phyloP scores from a whole-genome alignment of 2,888 invertebrate genomes.

The Megaustenia siamemsis region DNA sequence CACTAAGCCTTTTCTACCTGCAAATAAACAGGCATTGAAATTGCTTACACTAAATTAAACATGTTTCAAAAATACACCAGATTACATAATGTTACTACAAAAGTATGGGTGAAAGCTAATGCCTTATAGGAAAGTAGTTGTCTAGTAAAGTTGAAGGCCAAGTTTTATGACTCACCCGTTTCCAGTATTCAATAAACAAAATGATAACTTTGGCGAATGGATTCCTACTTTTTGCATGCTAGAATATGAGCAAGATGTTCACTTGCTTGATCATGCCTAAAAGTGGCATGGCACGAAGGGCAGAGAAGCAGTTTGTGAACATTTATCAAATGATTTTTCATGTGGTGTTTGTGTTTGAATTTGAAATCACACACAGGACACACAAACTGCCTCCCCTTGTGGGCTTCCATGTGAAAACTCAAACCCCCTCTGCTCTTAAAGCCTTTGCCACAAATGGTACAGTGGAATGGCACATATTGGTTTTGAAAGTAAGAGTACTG shows the following conservation, averaged over 20 bases:
- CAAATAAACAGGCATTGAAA: constrained; percentile 28
- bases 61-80: background rate
- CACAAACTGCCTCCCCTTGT: constrained; percentile 36
- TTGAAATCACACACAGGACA: constrained; percentile 45
- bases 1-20: constrained; percentile 2
- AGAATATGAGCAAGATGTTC: constrained; percentile 22
- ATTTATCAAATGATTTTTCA: constrained; percentile 50
- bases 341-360: constrained; percentile 52
- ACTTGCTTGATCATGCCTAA: background rate
- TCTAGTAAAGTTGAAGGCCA: too few relatives aligned
- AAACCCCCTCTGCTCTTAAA: constrained; percentile 42
- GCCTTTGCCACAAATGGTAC: constrained; percentile 46
- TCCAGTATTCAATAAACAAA: too few relatives aligned
- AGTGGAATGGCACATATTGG: constrained; percentile 19
- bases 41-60: background rate
- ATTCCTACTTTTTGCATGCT: constrained; percentile 24
- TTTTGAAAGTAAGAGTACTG: constrained; percentile 13
- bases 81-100: background rate
- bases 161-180: too few relatives aligned
- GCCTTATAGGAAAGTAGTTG: background rate
- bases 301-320: constrained; percentile 36
- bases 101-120: background rate
- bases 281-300: constrained; percentile 17
- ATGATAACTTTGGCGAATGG: background rate
- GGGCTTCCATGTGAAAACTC: constrained; percentile 43